These are phyloP conservation scores for Chaitophorus viminalis DNA, from an alignment of 2,888 invertebrate genomes.

Conservation along the genomic window DNA sequence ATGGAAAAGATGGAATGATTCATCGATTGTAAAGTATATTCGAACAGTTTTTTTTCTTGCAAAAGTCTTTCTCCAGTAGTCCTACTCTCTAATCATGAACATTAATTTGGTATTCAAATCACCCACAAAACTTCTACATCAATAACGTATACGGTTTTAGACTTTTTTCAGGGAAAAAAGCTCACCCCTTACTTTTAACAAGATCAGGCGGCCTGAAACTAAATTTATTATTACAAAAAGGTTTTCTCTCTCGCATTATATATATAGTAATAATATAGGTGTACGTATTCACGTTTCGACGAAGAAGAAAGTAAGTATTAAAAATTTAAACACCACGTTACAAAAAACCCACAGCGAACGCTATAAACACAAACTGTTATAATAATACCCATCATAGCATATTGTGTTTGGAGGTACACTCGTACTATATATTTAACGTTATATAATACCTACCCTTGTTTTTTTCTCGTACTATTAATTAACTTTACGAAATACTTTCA, in stretches of 20 bases:
- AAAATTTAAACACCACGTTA: slow-evolving; percentile 10
- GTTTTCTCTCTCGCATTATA: neutral
- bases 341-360: neutral
- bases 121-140: slow-evolving; percentile 28
- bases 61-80: neutral
- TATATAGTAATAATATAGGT: too few relatives aligned
- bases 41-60: neutral
- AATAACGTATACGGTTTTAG: slow-evolving; percentile 23
- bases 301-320: slow-evolving; percentile 8
- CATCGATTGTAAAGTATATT: neutral
- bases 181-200: slow-evolving; percentile 18
- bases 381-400: neutral
- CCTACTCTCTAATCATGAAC: neutral
- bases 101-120: slow-evolving; percentile 61
- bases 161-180: neutral
- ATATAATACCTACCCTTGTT: neutral
- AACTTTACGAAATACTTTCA: neutral
- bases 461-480: neutral
- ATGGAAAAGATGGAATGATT: neutral
- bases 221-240: slow-evolving; percentile 52
- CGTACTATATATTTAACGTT: neutral
- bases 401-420: neutral
- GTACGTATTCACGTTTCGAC: neutral
- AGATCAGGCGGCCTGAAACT: slow-evolving; percentile 10
- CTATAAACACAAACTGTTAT: neutral